Evolutionary conservation across 2,113 vertebrate species (phyloP), one percentile per base, ranked within the genome.

Genomic region (Jaculus jaculus): DNA sequence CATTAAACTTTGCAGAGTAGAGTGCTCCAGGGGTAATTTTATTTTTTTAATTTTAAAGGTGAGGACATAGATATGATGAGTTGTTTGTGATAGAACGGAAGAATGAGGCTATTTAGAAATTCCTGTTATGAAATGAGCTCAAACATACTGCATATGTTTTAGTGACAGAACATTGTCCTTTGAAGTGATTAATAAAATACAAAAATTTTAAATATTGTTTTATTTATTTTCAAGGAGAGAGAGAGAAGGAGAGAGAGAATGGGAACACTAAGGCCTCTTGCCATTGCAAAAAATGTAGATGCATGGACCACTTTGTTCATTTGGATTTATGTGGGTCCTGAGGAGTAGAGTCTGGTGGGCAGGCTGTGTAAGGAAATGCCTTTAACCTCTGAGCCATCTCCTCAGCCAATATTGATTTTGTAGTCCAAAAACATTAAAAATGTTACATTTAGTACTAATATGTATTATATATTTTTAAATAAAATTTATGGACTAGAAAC

Each of bases 41-140:
- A 51, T 30, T 73, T 37, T 86, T 87, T 92, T 65, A 87, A 47
- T 65, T 93, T 86, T 61, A 75, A 77, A 95, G 15, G 84, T 39
- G 26, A 84, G 34, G 30, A 73, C 72, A 81, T 63, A 42, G 32
- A 93, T 51, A 13, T 7, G 26, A 13, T 71, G 24, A 10, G 0
- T 24, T 26, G 3, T 42, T 39, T 39, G 34, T 39, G 13, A 65
- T 20, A 30, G 30, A 20, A 87, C 71, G 6, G 32, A 72, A 18
- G 34, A 60, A 16, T 54, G 2, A 54, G 37, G 0, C 1, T 24
- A 75, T 42, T 86, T 61, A 84, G 23, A 84, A 71, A 81, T 66
- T 87, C 9, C 34, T 84, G 17, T 80, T 83, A 71, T 17, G 65
- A 83, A 91, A 51, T 47, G 12, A 74, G 21, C 26, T 72, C 32